Conservation (phyloP, 1,140 invertebrate species). For the Elymnias hypermnestra region DNA sequence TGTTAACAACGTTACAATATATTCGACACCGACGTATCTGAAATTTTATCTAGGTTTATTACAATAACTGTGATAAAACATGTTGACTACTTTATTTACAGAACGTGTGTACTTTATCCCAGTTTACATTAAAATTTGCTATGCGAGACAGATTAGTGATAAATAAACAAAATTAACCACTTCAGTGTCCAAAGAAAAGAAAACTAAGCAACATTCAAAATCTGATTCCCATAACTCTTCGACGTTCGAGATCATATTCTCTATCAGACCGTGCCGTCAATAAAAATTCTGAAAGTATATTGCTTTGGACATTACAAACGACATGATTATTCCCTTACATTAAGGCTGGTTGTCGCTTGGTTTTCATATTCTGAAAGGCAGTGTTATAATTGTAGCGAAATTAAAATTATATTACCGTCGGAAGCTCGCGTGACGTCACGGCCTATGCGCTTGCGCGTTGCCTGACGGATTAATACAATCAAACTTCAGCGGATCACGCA, state of each 20-base stretch:
- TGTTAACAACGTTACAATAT: not conserved
- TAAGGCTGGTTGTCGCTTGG: constrained; percentile 25
- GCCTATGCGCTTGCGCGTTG: constrained; percentile 48
- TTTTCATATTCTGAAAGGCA: constrained; percentile 7
- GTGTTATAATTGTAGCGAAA: constrained; percentile 26
- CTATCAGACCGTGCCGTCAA: constrained; percentile 49
- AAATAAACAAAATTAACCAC: no score
- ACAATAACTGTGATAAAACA: no score
- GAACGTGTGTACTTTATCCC: no score
- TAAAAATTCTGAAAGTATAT: constrained; percentile 31
- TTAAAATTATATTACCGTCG: constrained; percentile 59
- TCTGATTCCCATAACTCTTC: constrained; percentile 28
- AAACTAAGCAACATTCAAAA: constrained; percentile 14
- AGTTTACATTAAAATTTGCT: no score
- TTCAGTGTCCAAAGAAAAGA: not conserved
- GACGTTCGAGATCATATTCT: constrained; percentile 35
- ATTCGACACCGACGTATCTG: no score
- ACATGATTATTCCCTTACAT: constrained; percentile 2
- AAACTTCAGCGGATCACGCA: constrained; percentile 55
- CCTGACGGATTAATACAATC: constrained; percentile 59
- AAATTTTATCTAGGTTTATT: no score
- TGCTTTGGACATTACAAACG: not conserved
- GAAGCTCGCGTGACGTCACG: constrained; percentile 67
- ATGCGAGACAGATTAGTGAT: no score
- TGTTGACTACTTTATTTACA: no score